A percentile compares a stretch with the other conserved stretches of the same genome.
phyloP scores from a whole-genome alignment of 2,888 invertebrate genomes.

The Hermaeophaga mercurialis region DNA sequence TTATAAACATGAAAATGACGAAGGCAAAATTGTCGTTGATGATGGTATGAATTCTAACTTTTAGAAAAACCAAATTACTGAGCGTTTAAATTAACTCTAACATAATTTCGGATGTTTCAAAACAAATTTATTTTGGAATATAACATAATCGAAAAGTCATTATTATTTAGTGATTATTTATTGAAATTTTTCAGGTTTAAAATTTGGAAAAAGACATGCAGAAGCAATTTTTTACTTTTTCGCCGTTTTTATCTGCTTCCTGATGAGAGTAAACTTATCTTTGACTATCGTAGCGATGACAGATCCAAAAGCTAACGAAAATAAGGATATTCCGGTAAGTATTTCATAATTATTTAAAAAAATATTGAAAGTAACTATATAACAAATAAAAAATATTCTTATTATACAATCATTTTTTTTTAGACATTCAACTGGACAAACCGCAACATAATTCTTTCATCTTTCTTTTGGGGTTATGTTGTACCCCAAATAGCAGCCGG shows the following conservation, averaged over 20 bases:
- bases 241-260: slow-evolving; percentile 64
- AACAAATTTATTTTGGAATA: no score
- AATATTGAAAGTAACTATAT: no score
- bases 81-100: no score
- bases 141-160: no score
- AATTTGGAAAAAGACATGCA: slow-evolving; percentile 65
- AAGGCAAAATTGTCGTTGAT: neutral
- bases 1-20: neutral
- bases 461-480: slow-evolving; percentile 82
- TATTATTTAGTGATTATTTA: neutral
- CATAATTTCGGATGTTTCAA: no score
- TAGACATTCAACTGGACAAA: slow-evolving; percentile 37
- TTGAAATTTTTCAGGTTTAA: slow-evolving; percentile 7
- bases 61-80: no score
- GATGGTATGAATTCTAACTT: no score
- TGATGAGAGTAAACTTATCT: slow-evolving; percentile 68
- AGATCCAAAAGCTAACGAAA: slow-evolving; percentile 54
- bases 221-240: slow-evolving; percentile 65
- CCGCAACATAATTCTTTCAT: slow-evolving; percentile 66
- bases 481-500: slow-evolving; percentile 74
- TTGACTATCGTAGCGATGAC: slow-evolving; percentile 77
- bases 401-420: neutral
- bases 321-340: slow-evolving; percentile 57
- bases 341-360: no score
- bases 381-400: neutral